Conservation (phyloP, 2,888 invertebrate species). For the Mycalesis mineus region DNA sequence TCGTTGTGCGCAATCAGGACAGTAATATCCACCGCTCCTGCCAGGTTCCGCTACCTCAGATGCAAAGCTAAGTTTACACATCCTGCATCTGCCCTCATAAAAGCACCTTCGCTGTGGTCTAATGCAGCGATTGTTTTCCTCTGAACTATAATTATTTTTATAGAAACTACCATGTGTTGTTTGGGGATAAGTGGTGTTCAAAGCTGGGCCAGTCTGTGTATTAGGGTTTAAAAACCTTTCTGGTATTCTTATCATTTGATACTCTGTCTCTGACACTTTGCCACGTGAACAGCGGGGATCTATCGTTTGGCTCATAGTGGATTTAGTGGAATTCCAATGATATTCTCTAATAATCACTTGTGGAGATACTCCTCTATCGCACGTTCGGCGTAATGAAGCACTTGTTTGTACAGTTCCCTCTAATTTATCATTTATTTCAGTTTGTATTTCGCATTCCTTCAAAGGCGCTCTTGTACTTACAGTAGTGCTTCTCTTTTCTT, state of each 20-base stretch:
- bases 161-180: not conserved
- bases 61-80: not conserved
- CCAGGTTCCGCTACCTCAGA: not conserved
- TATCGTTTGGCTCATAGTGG: not conserved
- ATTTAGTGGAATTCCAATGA: slow-evolving; percentile 40
- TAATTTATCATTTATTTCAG: slow-evolving; percentile 2
- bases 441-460: slow-evolving; percentile 19
- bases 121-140: not conserved
- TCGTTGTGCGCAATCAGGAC: slow-evolving; percentile 16
- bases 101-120: not conserved
- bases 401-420: slow-evolving; percentile 10
- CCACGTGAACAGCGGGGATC: not conserved
- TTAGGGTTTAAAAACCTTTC: not conserved
- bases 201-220: not conserved
- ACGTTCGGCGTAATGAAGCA: not conserved
- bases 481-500: slow-evolving; percentile 25
- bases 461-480: slow-evolving; percentile 32
- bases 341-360: slow-evolving; percentile 46
- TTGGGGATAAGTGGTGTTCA: not conserved
- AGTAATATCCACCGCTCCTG: slow-evolving; percentile 1
- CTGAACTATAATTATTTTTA: not conserved
- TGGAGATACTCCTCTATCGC: slow-evolving; percentile 30
- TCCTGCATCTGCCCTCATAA: not conserved
- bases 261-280: not conserved
- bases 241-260: not conserved